Percentiles rank a stretch among this genome's conserved stretches.
Conservation (phyloP, 2,888 invertebrate species). For the Thyatira batis region DNA sequence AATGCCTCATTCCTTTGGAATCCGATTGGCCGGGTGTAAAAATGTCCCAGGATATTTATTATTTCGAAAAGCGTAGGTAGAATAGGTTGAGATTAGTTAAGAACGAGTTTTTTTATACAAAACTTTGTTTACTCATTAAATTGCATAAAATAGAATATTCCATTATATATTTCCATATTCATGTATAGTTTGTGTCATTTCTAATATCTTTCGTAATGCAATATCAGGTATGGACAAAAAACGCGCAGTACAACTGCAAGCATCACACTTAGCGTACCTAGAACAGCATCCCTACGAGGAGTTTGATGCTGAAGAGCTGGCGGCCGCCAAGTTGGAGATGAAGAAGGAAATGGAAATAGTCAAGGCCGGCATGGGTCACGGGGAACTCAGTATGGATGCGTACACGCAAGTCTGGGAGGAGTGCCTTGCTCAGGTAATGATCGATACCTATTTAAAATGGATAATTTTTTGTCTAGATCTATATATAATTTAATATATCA, state of each 20-base stretch:
- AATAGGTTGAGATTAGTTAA: no score
- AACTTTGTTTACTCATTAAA: no score
- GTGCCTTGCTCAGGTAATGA: slow-evolving; percentile 91
- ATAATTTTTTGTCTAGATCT: slow-evolving; percentile 1
- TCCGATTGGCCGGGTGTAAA: no score
- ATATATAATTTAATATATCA: not conserved
- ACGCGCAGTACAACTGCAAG: slow-evolving; percentile 82
- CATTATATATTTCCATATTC: no score
- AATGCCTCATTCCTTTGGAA: no score
- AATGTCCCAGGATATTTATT: no score
- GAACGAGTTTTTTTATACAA: no score
- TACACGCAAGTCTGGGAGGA: slow-evolving; percentile 99
- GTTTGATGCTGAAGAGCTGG: slow-evolving; percentile 85
- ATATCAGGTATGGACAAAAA: slow-evolving; percentile 75
- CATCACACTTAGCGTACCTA: slow-evolving; percentile 90
- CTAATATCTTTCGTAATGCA: no score
- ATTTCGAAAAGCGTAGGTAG: no score
- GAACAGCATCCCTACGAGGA: slow-evolving; percentile 93
- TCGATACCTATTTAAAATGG: not conserved
- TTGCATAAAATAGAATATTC: no score
- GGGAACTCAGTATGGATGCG: slow-evolving; percentile 94
- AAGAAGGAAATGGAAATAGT: slow-evolving; percentile 94
- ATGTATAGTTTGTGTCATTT: no score
- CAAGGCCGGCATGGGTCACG: slow-evolving; percentile 96
- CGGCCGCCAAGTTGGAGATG: slow-evolving; percentile 84